A percentile compares a stretch with the other conserved stretches of the same genome.
Evolutionary conservation across 1,140 invertebrate species (phyloP).

Genomic region (Euura saliciscinereae): DNA sequence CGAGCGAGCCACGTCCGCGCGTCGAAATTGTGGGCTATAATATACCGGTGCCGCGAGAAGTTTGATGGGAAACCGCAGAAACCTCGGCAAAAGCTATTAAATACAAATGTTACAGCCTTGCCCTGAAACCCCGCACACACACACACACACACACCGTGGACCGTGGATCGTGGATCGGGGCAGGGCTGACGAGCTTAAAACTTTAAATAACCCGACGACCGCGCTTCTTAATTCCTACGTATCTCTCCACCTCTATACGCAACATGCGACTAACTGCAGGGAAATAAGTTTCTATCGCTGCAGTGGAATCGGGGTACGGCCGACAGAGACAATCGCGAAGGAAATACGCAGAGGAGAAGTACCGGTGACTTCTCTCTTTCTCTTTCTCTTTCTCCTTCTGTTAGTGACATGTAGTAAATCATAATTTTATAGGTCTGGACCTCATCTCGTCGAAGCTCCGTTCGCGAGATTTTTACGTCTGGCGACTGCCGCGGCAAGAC

Average conservation of each 20-base stretch:
- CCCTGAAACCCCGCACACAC: too few relatives aligned
- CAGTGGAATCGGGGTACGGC: too few relatives aligned
- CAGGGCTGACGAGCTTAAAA: conserved; percentile 31
- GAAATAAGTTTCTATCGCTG: too few relatives aligned
- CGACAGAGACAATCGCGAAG: too few relatives aligned
- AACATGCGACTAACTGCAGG: too few relatives aligned
- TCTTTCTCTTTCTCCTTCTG: conserved; percentile 11
- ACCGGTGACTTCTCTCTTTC: too few relatives aligned
- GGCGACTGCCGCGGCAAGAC: background rate
- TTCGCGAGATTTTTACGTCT: conserved; percentile 12
- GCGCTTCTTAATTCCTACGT: background rate
- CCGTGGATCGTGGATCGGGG: too few relatives aligned
- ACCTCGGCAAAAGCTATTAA: conserved; percentile 33
- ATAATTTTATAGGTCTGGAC: conserved; percentile 53
- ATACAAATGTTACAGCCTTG: conserved; percentile 15
- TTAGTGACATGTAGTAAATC: conserved; percentile 56
- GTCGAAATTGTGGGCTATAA: conserved; percentile 12
- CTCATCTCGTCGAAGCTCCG: conserved; percentile 19
- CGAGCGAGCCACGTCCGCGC: background rate
- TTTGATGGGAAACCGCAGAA: conserved; percentile 48
- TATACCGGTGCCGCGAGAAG: conserved; percentile 29
- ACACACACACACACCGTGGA: too few relatives aligned
- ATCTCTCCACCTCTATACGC: background rate
- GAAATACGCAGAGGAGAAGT: too few relatives aligned
- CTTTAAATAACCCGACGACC: conserved; percentile 30